Evolutionary conservation across 2,888 invertebrate genomes (phyloP), one percentile per base, ranked within the genome.

Genomic region (Emesis furor): DNA sequence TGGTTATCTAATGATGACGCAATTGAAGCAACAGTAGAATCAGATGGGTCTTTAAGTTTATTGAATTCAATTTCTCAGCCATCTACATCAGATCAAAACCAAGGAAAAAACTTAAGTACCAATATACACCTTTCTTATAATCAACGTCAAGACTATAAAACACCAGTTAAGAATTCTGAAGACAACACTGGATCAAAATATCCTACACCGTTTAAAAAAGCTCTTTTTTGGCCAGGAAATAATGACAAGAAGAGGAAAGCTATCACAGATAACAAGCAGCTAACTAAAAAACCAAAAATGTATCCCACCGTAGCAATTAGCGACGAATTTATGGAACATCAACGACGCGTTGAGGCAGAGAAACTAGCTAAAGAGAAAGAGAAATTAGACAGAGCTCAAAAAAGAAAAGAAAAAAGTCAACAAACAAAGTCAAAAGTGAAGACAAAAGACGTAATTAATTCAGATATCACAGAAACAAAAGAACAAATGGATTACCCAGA

Each of bases 281-380:
- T 30, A 73, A 46, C 14, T 30, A 55, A 55, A 55, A 55, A 55
- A 73, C 73, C 73, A 73, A 73, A 73, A 73, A 73, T 73, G 73
- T 73, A 73, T 73, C 55, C 73, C 55, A 73, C 55, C 14, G 73
- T 73, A 73, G 73, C 73, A 73, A 73, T 51, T 73, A 59, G 73
- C 73, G 35, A 55, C 73, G 42, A 72, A 42, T 55, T 55, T 55
- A 17, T 55, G 55, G 10, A 51, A 37, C 37, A 37, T 37, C 4
- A 37, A 24, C 24, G 24, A 24, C 24, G 24, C 24, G 37, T 37
- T 37, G 37, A 37, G 37, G 37, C 37, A 37, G 37, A 37, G 37
- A 37, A 37, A 37, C 24, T 24, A 24, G 1, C 24, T 24, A 24
- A 24, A 24, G 24, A 24, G 24, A 24, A 24, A 24, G 24, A 24